phyloP scores from a whole-genome alignment of 2,888 invertebrate species.

The Palloptera scutellata region DNA sequence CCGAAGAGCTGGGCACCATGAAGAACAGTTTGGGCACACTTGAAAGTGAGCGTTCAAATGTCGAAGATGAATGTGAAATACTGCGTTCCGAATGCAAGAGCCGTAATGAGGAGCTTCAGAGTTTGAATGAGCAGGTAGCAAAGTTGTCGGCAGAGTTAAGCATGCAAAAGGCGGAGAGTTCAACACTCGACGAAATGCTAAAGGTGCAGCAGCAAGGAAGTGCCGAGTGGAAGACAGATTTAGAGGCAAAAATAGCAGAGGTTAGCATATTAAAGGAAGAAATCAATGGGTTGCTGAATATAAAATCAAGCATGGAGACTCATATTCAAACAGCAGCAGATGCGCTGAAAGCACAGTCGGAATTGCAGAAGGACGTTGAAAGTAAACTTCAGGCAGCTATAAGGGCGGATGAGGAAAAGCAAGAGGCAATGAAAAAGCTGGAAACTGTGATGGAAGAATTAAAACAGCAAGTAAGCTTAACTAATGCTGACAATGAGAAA shows the following conservation, averaged over 20 bases:
- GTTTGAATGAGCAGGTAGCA: conserved; percentile 45
- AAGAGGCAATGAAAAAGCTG: conserved; percentile 43
- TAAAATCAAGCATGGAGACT: conserved; percentile 31
- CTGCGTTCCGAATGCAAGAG: conserved; percentile 51
- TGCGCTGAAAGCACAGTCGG: conserved; percentile 31
- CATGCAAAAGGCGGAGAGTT: conserved; percentile 53
- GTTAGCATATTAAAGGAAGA: conserved; percentile 35
- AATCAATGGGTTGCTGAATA: conserved; percentile 29
- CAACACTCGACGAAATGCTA: conserved; percentile 53
- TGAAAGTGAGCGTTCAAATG: conserved; percentile 47
- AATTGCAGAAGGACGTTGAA: conserved; percentile 33
- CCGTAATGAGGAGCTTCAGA: conserved; percentile 48
- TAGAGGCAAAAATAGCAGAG: conserved; percentile 40
- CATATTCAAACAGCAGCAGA: conserved; percentile 32
- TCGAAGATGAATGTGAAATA: conserved; percentile 49
- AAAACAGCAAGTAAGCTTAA: conserved; percentile 43
- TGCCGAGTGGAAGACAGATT: conserved; percentile 34
- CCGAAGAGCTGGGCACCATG: conserved; percentile 40
- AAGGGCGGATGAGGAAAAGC: conserved; percentile 31
- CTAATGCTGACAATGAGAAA: conserved; percentile 45
- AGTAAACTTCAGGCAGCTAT: conserved; percentile 29
- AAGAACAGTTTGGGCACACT: conserved; percentile 42
- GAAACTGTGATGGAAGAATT: conserved; percentile 66
- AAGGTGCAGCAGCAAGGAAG: conserved; percentile 43
- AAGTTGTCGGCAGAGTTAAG: conserved; percentile 49